phyloP scores from a whole-genome alignment of 2,888 invertebrate genomes.

The Brachyopa scutellaris region DNA sequence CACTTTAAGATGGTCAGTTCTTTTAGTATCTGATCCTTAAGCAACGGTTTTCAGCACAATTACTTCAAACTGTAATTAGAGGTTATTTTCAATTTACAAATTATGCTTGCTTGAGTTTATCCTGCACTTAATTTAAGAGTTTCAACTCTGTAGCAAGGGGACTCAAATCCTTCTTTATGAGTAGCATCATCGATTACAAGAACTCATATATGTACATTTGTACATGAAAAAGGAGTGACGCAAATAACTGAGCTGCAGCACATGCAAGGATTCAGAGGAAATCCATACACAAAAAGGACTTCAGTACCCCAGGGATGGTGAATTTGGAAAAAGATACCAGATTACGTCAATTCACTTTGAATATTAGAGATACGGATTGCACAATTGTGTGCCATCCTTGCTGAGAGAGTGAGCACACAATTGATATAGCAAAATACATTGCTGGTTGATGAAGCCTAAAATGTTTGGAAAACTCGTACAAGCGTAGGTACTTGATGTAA shows the following conservation, averaged over 20 bases:
- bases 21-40: slow-evolving; percentile 34
- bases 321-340: slow-evolving; percentile 33
- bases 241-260: neutral
- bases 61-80: slow-evolving; percentile 42
- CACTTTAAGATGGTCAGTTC: slow-evolving; percentile 40
- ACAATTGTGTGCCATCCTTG: slow-evolving; percentile 15
- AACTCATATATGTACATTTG: too few relatives aligned
- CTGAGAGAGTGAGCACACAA: too few relatives aligned
- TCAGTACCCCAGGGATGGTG: neutral
- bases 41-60: slow-evolving; percentile 42
- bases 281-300: neutral
- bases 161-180: slow-evolving; percentile 14
- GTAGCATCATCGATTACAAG: slow-evolving; percentile 42
- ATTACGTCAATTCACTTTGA: slow-evolving; percentile 59
- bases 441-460: slow-evolving; percentile 48
- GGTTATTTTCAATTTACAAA: slow-evolving; percentile 48
- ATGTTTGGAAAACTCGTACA: slow-evolving; percentile 42
- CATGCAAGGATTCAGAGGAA: slow-evolving; percentile 14
- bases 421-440: slow-evolving; percentile 35
- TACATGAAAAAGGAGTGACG: too few relatives aligned
- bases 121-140: slow-evolving; percentile 9
- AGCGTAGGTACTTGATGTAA: too few relatives aligned
- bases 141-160: neutral
- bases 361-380: slow-evolving; percentile 48
- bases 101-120: slow-evolving; percentile 5